These are phyloP conservation scores for Microctonus brassicae DNA, from an alignment of 2,888 invertebrate species.

Conservation along the genomic window DNA sequence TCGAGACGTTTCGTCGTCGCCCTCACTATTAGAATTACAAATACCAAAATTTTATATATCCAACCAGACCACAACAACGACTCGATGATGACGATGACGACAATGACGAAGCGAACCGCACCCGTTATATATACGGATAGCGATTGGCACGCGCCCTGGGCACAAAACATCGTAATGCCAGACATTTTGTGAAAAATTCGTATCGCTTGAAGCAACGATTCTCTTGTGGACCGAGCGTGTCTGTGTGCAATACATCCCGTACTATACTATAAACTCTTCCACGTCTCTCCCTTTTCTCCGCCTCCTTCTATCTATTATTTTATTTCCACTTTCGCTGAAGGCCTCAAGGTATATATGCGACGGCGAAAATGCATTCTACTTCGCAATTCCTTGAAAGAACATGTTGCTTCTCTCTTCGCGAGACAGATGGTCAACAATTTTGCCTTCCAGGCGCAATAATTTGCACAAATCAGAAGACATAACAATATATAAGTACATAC, in stretches of 20 bases:
- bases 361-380: conserved; percentile 4
- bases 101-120: conserved; percentile 16
- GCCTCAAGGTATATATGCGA: conserved; percentile 14
- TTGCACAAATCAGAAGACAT: conserved; percentile 22
- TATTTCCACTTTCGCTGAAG: conserved; percentile 37
- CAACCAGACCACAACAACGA: conserved; percentile 40
- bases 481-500: not conserved
- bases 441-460: conserved; percentile 16
- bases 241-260: conserved; percentile 9
- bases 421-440: conserved; percentile 19
- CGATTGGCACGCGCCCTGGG: conserved; percentile 62
- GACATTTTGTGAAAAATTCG: conserved; percentile 60
- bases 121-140: conserved; percentile 35
- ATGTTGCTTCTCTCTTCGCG: not conserved
- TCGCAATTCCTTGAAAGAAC: conserved; percentile 15
- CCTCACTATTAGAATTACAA: conserved; percentile 63
- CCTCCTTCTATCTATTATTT: conserved; percentile 39
- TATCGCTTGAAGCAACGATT: conserved; percentile 41
- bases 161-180: conserved; percentile 59
- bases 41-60: conserved; percentile 56
- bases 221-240: not conserved
- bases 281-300: conserved; percentile 18
- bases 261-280: conserved; percentile 32
- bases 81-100: conserved; percentile 20
- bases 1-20: conserved; percentile 6